phyloP scores from a whole-genome alignment of 1,140 invertebrate species.

The Caerostris darwini region DNA sequence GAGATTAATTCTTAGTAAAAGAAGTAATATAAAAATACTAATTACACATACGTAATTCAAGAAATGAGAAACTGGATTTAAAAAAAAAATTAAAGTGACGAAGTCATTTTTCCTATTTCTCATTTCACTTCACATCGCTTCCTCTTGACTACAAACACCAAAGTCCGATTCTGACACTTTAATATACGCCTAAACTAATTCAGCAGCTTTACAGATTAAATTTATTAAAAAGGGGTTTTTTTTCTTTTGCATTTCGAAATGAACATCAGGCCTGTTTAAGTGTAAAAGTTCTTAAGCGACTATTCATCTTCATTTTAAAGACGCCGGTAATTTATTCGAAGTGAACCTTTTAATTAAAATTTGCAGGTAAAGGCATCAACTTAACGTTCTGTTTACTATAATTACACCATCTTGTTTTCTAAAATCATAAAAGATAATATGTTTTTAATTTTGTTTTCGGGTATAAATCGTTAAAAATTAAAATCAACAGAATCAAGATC shows the following conservation, averaged over 20 bases:
- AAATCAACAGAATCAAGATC: neutral
- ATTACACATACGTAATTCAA: constrained; percentile 4
- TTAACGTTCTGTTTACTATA: neutral
- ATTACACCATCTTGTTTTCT: neutral
- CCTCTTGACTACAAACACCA: constrained; percentile 33
- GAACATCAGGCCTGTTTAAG: neutral
- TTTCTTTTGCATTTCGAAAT: neutral
- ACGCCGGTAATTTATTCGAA: constrained; percentile 8
- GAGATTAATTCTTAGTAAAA: neutral
- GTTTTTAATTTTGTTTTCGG: neutral
- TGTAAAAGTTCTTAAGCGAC: neutral
- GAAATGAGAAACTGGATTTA: neutral
- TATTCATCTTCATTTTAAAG: constrained; percentile 17
- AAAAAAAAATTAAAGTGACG: neutral
- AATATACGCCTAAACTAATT: constrained; percentile 50
- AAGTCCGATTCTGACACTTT: constrained; percentile 42
- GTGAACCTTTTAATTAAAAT: constrained; percentile 19
- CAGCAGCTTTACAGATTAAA: constrained; percentile 12
- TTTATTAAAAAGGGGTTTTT: constrained; percentile 2
- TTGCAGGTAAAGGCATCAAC: neutral
- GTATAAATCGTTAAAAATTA: neutral
- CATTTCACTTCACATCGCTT: constrained; percentile 34
- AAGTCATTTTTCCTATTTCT: constrained; percentile 36
- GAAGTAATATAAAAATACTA: neutral
- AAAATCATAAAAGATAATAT: neutral